These are phyloP conservation scores for Toxotes chatareus DNA, from an alignment of 2,113 vertebrate species.

Conservation along the genomic window DNA sequence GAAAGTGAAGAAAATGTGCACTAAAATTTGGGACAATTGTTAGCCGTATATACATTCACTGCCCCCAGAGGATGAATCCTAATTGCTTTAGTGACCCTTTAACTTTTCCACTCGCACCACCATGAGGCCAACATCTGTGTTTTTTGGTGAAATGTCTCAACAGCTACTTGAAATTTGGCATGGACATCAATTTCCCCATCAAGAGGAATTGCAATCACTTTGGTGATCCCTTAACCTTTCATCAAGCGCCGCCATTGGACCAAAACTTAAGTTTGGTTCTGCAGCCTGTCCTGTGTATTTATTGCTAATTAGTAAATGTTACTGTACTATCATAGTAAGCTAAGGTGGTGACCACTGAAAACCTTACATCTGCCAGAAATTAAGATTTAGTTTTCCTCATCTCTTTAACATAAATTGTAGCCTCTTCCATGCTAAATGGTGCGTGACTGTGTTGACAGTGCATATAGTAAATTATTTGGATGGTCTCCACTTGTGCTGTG, in stretches of 20 bases:
- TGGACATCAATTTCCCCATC: not conserved
- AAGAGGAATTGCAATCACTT: not conserved
- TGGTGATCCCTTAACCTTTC: not conserved
- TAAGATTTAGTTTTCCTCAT: not conserved
- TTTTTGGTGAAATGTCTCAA: not conserved
- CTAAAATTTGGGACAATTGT: not conserved
- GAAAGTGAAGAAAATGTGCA: not conserved
- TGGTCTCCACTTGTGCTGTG: constrained; percentile 23
- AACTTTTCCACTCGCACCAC: not conserved
- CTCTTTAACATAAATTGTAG: constrained; percentile 1
- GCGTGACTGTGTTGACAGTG: constrained; percentile 29
- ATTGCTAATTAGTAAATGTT: not conserved
- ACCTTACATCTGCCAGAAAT: not conserved
- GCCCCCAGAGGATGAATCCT: not conserved
- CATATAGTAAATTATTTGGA: constrained; percentile 23
- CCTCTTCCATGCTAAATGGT: constrained; percentile 8
- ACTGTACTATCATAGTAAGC: no score
- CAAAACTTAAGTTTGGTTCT: not conserved
- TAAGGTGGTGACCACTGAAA: not conserved
- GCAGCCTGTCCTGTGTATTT: not conserved
- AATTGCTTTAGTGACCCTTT: not conserved
- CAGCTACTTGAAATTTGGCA: not conserved
- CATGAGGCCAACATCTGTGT: not conserved
- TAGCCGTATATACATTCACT: not conserved
- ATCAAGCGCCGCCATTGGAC: not conserved